Percentiles rank a stretch among this genome's conserved stretches.
phyloP scores from a whole-genome alignment of 2,797 vertebrate genomes.

The Cygnus olor region DNA sequence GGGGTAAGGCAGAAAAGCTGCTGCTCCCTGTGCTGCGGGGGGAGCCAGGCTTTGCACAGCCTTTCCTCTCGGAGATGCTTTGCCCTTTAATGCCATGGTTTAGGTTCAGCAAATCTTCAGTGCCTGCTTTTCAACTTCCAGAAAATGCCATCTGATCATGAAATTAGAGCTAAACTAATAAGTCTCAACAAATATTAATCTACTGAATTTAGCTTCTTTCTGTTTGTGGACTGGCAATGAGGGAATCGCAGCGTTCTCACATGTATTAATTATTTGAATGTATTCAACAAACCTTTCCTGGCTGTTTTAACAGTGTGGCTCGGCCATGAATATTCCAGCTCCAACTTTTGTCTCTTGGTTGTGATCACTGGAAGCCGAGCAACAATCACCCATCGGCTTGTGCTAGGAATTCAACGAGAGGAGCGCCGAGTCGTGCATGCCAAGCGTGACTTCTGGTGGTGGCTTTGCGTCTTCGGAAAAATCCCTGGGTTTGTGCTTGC shows the following conservation, averaged over 20 bases:
- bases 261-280: constrained; percentile 45
- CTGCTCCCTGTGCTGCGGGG: neutral
- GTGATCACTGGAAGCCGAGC: rapidly evolving
- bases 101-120: neutral
- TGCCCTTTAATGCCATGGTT: neutral
- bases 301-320: neutral
- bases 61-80: neutral
- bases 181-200: constrained; percentile 66
- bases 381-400: rapidly evolving
- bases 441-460: neutral
- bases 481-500: rapidly evolving
- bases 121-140: neutral
- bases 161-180: constrained; percentile 66
- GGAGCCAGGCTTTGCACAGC: rapidly evolving
- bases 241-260: constrained; percentile 41
- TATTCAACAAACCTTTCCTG: constrained; percentile 36
- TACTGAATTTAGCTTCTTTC: constrained; percentile 60
- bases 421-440: neutral
- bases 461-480: neutral
- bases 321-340: neutral
- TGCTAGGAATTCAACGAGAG: rapidly evolving
- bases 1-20: neutral
- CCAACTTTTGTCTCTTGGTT: neutral
- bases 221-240: constrained; percentile 55
- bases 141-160: constrained; percentile 41